phyloP scores from a whole-genome alignment of 2,888 invertebrate species.

The Metallyticus violacea region DNA sequence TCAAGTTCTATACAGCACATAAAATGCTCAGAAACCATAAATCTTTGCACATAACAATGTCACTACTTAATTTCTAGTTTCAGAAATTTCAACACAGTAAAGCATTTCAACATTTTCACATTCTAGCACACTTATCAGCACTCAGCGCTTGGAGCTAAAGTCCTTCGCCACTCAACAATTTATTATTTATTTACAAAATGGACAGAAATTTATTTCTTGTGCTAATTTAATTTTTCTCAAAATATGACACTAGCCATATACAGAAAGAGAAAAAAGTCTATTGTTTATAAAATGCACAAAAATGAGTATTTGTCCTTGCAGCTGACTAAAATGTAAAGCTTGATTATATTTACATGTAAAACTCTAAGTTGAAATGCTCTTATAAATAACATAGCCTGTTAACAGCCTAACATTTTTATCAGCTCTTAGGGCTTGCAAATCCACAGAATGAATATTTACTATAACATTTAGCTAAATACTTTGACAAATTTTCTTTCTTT shows the following conservation, averaged over 20 bases:
- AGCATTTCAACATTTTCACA: background rate
- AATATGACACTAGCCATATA: background rate
- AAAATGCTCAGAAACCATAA: background rate
- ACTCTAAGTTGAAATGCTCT: background rate
- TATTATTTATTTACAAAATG: background rate
- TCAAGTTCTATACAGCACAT: background rate
- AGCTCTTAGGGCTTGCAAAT: background rate
- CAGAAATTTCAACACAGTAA: background rate
- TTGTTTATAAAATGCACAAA: background rate
- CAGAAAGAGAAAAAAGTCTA: background rate
- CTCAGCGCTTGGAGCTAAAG: background rate
- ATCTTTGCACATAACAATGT: background rate
- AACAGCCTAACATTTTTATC: background rate
- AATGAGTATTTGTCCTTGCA: background rate
- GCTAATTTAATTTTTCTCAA: background rate
- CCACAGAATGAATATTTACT: background rate
- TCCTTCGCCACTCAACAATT: background rate
- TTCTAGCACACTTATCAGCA: background rate
- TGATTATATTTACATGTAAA: background rate
- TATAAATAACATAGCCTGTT: background rate
- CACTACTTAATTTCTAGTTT: background rate
- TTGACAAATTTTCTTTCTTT: background rate
- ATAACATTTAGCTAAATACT: background rate
- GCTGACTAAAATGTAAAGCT: background rate
- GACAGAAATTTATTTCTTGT: background rate